These are phyloP conservation scores for Orussus abietinus DNA, from an alignment of 1,140 invertebrate genomes.

Conservation along the genomic window DNA sequence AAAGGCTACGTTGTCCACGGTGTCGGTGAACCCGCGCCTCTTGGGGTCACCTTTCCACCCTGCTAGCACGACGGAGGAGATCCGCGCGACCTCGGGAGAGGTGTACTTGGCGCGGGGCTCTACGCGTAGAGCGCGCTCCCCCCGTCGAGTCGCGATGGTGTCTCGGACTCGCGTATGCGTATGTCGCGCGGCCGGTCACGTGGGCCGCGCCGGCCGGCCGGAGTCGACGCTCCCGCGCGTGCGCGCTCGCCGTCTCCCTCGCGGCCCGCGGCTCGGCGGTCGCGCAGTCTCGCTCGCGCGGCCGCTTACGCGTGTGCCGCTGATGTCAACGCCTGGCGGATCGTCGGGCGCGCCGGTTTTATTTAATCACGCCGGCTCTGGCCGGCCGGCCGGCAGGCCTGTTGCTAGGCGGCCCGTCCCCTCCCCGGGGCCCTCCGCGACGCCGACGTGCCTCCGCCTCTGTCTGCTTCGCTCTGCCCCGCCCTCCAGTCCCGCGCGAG, in stretches of 20 bases:
- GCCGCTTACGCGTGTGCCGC: constrained; percentile 15
- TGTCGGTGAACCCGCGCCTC: too few relatives aligned
- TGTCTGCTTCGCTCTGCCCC: constrained; percentile 2
- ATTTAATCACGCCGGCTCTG: constrained; percentile 48
- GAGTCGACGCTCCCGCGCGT: constrained; percentile 17
- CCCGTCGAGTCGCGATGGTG: too few relatives aligned
- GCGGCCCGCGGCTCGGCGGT: constrained; percentile 4
- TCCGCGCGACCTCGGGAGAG: too few relatives aligned
- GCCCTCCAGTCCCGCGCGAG: too few relatives aligned
- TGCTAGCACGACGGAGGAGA: too few relatives aligned
- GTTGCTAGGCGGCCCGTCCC: constrained; percentile 51
- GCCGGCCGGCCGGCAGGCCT: constrained; percentile 44
- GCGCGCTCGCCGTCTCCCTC: constrained; percentile 15
- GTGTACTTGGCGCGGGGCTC: too few relatives aligned
- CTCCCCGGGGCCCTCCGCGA: constrained; percentile 29
- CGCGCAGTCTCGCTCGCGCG: constrained; percentile 13
- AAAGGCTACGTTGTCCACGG: too few relatives aligned
- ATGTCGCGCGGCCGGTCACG: constrained; percentile 31
- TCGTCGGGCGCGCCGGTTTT: constrained; percentile 43
- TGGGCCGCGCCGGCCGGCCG: constrained; percentile 32
- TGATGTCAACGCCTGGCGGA: constrained; percentile 43
- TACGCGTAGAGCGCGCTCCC: too few relatives aligned
- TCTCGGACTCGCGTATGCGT: too few relatives aligned
- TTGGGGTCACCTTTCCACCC: too few relatives aligned
- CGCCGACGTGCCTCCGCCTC: background rate